Evolutionary conservation across 2,113 vertebrate species (phyloP).

Genomic region (Datnioides undecimradiatus): DNA sequence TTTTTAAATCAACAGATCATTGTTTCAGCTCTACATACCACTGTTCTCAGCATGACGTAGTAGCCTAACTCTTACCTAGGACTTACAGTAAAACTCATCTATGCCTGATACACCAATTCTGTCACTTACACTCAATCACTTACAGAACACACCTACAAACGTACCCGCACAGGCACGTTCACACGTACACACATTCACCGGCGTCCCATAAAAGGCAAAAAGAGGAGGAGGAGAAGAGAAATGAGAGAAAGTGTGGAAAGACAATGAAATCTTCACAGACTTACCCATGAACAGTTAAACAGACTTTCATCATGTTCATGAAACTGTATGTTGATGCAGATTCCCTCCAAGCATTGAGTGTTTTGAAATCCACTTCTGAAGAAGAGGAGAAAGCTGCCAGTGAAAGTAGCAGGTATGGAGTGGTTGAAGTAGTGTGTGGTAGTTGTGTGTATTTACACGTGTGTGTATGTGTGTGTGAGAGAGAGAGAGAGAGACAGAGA

Average conservation of each 20-base stretch:
- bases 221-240: neutral
- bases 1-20: neutral
- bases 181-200: slow-evolving; percentile 20
- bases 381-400: slow-evolving; percentile 58
- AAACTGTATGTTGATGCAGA: slow-evolving; percentile 58
- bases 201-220: slow-evolving; percentile 30
- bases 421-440: slow-evolving; percentile 58
- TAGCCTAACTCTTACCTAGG: neutral
- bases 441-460: slow-evolving; percentile 35
- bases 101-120: neutral
- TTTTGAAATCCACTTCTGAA: slow-evolving; percentile 69
- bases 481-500: slow-evolving; percentile 28
- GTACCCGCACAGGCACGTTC: slow-evolving; percentile 9
- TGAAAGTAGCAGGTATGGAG: slow-evolving; percentile 62
- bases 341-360: slow-evolving; percentile 44
- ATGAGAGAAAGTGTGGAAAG: slow-evolving; percentile 7
- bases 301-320: slow-evolving; percentile 77
- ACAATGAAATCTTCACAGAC: slow-evolving; percentile 81
- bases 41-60: neutral
- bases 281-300: slow-evolving; percentile 89
- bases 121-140: slow-evolving; percentile 47
- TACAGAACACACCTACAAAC: slow-evolving; percentile 49
- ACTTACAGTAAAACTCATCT: neutral
- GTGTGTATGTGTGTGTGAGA: slow-evolving; percentile 6
- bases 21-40: neutral